These are phyloP conservation scores for Drosophila sproati DNA, from an alignment of 1,140 invertebrate species.

Conservation along the genomic window DNA sequence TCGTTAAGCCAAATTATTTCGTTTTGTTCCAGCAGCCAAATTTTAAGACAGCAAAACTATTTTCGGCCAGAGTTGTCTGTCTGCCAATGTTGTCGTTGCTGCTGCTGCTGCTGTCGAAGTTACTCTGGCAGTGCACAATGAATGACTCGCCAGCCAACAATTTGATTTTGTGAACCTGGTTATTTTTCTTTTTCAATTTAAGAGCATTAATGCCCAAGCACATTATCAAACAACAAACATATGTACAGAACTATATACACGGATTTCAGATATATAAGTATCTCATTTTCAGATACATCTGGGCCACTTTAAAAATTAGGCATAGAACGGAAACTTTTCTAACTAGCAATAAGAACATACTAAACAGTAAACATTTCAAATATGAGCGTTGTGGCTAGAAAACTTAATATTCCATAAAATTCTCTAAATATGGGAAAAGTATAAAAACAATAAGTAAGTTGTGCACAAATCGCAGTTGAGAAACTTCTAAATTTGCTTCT, in stretches of 20 bases:
- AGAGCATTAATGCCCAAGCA: background rate
- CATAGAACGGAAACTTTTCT: too few relatives aligned
- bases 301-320: too few relatives aligned
- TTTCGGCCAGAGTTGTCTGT: constrained; percentile 1
- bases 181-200: background rate
- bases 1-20: constrained; percentile 29
- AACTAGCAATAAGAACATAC: too few relatives aligned
- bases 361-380: too few relatives aligned
- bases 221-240: background rate
- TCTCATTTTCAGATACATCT: too few relatives aligned
- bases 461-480: too few relatives aligned
- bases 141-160: background rate
- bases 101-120: background rate
- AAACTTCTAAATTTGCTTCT: too few relatives aligned
- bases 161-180: background rate
- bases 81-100: background rate
- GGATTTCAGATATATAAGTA: background rate
- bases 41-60: constrained; percentile 41
- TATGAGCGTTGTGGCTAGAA: too few relatives aligned
- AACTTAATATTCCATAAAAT: too few relatives aligned
- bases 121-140: background rate
- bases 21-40: constrained; percentile 38
- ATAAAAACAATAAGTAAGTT: too few relatives aligned
- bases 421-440: too few relatives aligned
- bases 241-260: too few relatives aligned